Conservation (phyloP, 2,888 invertebrate genomes). For the Agrochola lychnidis region DNA sequence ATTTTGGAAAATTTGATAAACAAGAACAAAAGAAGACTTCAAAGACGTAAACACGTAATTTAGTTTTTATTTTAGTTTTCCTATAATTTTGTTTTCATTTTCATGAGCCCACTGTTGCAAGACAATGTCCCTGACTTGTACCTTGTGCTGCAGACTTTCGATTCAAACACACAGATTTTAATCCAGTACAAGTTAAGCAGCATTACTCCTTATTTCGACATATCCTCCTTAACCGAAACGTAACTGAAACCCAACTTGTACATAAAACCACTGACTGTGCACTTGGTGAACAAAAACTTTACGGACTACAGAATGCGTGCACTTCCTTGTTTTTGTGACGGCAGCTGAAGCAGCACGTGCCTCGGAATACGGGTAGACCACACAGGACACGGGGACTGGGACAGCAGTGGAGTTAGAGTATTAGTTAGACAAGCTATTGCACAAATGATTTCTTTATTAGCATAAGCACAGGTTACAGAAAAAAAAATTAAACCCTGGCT, state of each 20-base stretch:
- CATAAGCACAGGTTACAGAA: no score
- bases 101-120: background rate
- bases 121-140: background rate
- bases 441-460: no score
- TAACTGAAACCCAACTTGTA: constrained; percentile 60
- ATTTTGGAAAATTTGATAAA: background rate
- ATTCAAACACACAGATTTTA: background rate
- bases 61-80: background rate
- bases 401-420: constrained; percentile 9
- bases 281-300: constrained; percentile 62
- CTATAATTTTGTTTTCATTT: background rate
- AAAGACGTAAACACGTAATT: no score
- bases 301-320: constrained; percentile 72
- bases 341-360: constrained; percentile 87
- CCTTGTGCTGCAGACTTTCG: background rate
- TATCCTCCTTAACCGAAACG: constrained; percentile 40
- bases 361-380: constrained; percentile 71
- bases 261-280: constrained; percentile 51
- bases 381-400: constrained; percentile 63
- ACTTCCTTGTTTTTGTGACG: constrained; percentile 83
- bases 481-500: no score
- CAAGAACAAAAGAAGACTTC: background rate
- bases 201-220: background rate
- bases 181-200: background rate
- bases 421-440: constrained; percentile 20